Evolutionary conservation across 2,113 vertebrate species (phyloP), one percentile per base, ranked within the genome.

Genomic region (Caracal caracal): DNA sequence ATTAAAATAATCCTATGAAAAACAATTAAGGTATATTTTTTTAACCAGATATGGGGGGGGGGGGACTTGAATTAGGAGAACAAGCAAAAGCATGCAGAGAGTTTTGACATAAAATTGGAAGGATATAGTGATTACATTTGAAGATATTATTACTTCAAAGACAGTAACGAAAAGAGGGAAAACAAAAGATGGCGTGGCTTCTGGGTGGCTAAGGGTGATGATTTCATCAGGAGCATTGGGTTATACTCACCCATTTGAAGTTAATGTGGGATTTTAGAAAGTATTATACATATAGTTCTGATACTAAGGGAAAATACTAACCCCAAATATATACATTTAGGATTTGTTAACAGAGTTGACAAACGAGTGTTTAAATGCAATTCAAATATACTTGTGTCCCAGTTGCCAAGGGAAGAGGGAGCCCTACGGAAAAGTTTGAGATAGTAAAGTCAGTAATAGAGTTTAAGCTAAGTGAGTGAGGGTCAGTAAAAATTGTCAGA

Each of bases 391-490:
- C 1, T 30, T 35, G 8, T 5, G 3, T 51, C 40, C 90, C 51
- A 80, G 49, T 75, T 68, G 71, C 79, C 1, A 15, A 70, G 35
- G 3, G 10, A 33, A 2, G 6, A 73, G 6, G 2, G 15, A 28
- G 0, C 40, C 20, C 22, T 26, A 5, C 5, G n/a, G 9, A 70
- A 40, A 5, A 1, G 2, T 9, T 0, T 6, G 4, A 86, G 51
- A 17, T 13, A 1, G 1, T 61, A 80, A 88, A 56, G 20, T 40
- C 15, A 76, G 56, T 10, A 19, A 56, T 11, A 28, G 22, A 30
- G 16, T 92, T 91, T 63, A 89, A 81, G 9, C 16, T 56, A 85
- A 37, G 1, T 68, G 1, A 37, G 2, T 68, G 2, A 68, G 19
- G 6, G 30, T n/a, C 0, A 4, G 30, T n/a, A 37, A 68, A 73